A percentile compares a stretch with the other conserved stretches of the same genome.
Conservation (phyloP, 1,140 invertebrate species). For the Eumeta japonica region DNA sequence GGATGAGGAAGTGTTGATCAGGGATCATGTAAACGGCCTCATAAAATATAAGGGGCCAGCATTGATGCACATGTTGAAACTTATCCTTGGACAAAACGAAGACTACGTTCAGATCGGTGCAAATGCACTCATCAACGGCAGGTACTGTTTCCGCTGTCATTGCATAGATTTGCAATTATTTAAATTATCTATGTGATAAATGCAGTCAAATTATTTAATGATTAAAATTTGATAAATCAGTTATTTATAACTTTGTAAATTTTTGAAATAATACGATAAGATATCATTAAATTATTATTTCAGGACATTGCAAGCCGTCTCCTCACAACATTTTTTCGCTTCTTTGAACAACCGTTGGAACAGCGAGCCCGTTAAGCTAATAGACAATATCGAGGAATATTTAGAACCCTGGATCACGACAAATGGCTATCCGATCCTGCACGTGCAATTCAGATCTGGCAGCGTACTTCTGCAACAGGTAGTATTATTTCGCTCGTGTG, state of each 20-base stretch:
- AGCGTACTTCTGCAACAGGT: conserved; percentile 36
- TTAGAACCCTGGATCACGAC: conserved; percentile 65
- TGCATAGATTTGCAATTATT: no score
- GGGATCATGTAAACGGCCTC: conserved; percentile 22
- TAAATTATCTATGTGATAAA: no score
- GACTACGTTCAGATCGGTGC: conserved; percentile 32
- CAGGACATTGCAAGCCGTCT: conserved; percentile 26
- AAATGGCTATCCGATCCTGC: conserved; percentile 63
- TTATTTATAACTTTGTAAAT: no score
- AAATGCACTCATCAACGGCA: conserved; percentile 16
- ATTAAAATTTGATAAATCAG: no score
- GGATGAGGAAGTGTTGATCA: conserved; percentile 24
- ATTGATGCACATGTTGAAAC: conserved; percentile 29
- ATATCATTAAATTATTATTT: no score
- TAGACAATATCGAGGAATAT: conserved; percentile 46
- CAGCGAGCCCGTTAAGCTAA: conserved; percentile 8
- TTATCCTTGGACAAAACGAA: conserved; percentile 17
- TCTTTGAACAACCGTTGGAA: conserved; percentile 21
- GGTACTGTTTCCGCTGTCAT: conserved; percentile 18
- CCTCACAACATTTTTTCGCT: conserved; percentile 25
- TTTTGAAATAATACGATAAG: no score
- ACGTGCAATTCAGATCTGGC: conserved; percentile 20
- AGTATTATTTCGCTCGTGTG: conserved; percentile 3
- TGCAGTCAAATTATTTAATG: no score
- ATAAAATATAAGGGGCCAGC: conserved; percentile 34